Conservation (phyloP, 2,797 vertebrate species). For the Esox masquinongy region DNA sequence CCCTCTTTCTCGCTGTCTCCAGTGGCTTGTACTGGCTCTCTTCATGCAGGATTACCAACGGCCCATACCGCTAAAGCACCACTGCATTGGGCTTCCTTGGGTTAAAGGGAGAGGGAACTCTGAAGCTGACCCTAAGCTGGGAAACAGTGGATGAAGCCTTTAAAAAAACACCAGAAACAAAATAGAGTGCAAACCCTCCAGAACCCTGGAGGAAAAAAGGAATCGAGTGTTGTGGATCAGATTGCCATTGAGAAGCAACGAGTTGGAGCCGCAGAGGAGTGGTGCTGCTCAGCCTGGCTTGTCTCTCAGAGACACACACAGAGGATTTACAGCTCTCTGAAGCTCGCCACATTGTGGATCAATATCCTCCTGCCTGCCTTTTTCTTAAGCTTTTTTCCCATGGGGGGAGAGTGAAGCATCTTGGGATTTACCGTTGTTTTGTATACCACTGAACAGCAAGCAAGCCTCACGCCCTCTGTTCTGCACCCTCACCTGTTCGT, state of each 20-base stretch:
- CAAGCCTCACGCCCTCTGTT: conserved; percentile 33
- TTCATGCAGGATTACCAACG: conserved; percentile 61
- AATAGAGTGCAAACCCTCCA: conserved; percentile 16
- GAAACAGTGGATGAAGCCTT: background rate
- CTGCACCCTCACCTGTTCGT: conserved; percentile 58
- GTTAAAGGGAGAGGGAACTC: conserved; percentile 31
- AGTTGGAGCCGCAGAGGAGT: conserved; percentile 46
- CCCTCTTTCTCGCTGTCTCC: conserved; percentile 40
- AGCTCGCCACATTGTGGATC: conserved; percentile 59
- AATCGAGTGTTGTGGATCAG: conserved; percentile 36
- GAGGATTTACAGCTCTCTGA: conserved; percentile 69
- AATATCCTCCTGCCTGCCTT: conserved; percentile 48
- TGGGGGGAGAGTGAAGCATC: conserved; percentile 61
- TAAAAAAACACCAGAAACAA: background rate
- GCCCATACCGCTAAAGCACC: conserved; percentile 42
- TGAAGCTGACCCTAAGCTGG: conserved; percentile 51
- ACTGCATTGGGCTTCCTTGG: conserved; percentile 18
- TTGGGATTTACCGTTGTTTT: conserved; percentile 74
- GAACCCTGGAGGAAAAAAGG: conserved; percentile 14
- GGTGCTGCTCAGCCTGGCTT: conserved; percentile 57
- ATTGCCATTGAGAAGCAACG: conserved; percentile 47
- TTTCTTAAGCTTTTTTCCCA: conserved; percentile 45
- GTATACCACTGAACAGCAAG: conserved; percentile 61
- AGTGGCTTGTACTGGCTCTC: conserved; percentile 42
- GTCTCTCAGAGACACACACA: conserved; percentile 31